phyloP scores from a whole-genome alignment of 2,888 invertebrate species.

The Margaritifera margaritifera region DNA sequence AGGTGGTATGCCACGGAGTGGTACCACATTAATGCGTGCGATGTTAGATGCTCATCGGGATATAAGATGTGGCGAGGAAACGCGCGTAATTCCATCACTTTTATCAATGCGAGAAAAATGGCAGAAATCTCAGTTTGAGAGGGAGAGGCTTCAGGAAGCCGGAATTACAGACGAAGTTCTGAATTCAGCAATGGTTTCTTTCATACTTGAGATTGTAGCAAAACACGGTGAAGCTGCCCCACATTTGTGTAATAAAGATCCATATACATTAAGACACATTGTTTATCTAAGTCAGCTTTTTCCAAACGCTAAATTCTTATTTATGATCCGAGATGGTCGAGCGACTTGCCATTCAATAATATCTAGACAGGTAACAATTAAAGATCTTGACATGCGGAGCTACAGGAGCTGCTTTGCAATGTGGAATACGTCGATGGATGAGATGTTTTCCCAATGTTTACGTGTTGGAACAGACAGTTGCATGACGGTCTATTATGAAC shows the following conservation, averaged over 20 bases:
- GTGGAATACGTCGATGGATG: conserved; percentile 96
- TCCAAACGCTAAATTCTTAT: conserved; percentile 96
- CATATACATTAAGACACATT: conserved; percentile 96
- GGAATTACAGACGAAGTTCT: conserved; percentile 89
- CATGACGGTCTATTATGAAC: conserved; percentile 94
- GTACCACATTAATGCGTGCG: conserved; percentile 96
- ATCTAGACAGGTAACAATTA: conserved; percentile 89
- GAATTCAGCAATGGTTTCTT: conserved; percentile 95
- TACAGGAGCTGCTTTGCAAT: conserved; percentile 93
- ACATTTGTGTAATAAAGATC: conserved; percentile 98
- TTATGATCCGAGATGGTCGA: conserved; percentile 98
- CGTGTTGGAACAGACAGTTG: conserved; percentile 77
- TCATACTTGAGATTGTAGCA: conserved; percentile 88
- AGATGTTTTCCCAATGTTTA: conserved; percentile 80
- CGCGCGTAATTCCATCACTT: conserved; percentile 94
- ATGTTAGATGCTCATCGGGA: conserved; percentile 98
- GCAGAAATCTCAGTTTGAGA: conserved; percentile 82
- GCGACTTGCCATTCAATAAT: conserved; percentile 99
- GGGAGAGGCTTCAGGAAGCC: conserved; percentile 56
- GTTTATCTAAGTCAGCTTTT: conserved; percentile 94
- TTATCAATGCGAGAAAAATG: conserved; percentile 96
- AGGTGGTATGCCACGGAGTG: conserved; percentile 97
- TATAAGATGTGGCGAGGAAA: conserved; percentile 96
- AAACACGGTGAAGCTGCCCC: conserved; percentile 91
- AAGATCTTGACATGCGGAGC: conserved; percentile 93